phyloP scores from a whole-genome alignment of 2,113 vertebrate genomes.

The Oophaga pumilio region DNA sequence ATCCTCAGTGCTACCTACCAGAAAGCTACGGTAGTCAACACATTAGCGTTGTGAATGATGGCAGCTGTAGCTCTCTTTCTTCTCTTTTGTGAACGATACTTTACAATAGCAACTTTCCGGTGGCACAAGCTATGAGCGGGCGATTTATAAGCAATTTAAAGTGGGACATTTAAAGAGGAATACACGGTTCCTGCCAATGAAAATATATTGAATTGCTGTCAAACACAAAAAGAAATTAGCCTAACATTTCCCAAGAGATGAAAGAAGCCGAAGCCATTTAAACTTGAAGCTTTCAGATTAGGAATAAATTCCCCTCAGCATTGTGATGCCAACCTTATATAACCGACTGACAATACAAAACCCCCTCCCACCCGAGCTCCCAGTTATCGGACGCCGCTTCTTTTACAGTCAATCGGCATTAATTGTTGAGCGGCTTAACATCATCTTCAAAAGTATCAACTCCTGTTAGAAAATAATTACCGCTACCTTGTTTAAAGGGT shows the following conservation, averaged over 20 bases:
- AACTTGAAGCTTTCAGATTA: slow-evolving; percentile 47
- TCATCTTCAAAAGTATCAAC: slow-evolving; percentile 49
- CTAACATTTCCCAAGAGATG: slow-evolving; percentile 36
- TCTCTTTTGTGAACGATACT: not conserved
- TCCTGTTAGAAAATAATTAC: slow-evolving; percentile 48
- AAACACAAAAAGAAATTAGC: slow-evolving; percentile 42
- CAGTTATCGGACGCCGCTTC: not conserved
- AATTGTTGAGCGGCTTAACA: slow-evolving; percentile 40
- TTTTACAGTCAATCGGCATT: slow-evolving; percentile 32
- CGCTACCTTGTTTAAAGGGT: slow-evolving; percentile 6
- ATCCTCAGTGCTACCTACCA: no score
- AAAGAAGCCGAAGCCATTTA: slow-evolving; percentile 41
- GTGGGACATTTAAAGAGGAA: not conserved
- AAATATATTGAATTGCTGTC: slow-evolving; percentile 43
- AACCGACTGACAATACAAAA: slow-evolving; percentile 33
- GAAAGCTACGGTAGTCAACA: no score
- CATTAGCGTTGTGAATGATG: not conserved
- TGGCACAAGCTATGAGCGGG: not conserved
- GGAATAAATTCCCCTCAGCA: slow-evolving; percentile 31
- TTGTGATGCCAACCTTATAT: slow-evolving; percentile 23
- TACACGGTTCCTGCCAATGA: not conserved
- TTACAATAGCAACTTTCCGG: not conserved
- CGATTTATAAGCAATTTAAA: slow-evolving; percentile 21
- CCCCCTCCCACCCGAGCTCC: not conserved
- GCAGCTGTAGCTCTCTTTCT: not conserved